phyloP scores from a whole-genome alignment of 30 jellyfish, hydroid and myxozoan genomes.

The Nemopilema nomurai region DNA sequence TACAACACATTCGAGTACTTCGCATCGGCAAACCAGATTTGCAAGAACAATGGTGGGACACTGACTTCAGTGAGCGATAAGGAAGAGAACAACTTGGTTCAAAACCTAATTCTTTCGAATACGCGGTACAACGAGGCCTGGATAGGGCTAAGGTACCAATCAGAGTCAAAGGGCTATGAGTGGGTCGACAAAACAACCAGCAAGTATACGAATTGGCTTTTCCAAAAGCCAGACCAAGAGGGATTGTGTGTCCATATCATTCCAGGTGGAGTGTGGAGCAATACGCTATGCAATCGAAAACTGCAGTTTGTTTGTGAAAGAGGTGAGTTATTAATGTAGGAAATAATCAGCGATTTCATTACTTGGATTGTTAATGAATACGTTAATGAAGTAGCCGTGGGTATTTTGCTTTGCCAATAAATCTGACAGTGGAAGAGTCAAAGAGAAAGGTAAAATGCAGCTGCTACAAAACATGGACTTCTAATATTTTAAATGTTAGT shows the following conservation, averaged over 20 bases:
- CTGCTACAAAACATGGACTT: too few relatives aligned
- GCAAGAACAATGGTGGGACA: slow-evolving; percentile 40
- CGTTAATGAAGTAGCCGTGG: too few relatives aligned
- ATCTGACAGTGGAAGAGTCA: too few relatives aligned
- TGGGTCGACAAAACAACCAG: slow-evolving; percentile 60
- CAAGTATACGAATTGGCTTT: slow-evolving; percentile 53
- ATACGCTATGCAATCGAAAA: slow-evolving; percentile 33
- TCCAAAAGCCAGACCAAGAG: slow-evolving; percentile 23
- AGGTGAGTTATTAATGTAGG: too few relatives aligned
- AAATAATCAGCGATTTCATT: too few relatives aligned
- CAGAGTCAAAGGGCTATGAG: background rate
- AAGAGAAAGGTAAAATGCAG: too few relatives aligned
- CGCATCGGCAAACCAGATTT: slow-evolving; percentile 43
- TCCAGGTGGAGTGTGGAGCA: slow-evolving; percentile 76
- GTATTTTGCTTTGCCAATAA: too few relatives aligned
- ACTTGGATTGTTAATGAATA: too few relatives aligned
- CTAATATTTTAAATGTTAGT: too few relatives aligned
- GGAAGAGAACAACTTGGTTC: slow-evolving; percentile 31
- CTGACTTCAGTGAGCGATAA: slow-evolving; percentile 29
- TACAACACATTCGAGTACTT: slow-evolving; percentile 62
- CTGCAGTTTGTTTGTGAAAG: slow-evolving; percentile 68
- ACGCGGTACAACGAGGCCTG: slow-evolving; percentile 74
- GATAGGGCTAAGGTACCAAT: slow-evolving; percentile 47
- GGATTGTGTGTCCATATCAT: slow-evolving; percentile 59
- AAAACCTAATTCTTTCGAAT: slow-evolving; percentile 15